phyloP scores from a whole-genome alignment of 2,797 vertebrate genomes.

The Pseudochirops cupreus region DNA sequence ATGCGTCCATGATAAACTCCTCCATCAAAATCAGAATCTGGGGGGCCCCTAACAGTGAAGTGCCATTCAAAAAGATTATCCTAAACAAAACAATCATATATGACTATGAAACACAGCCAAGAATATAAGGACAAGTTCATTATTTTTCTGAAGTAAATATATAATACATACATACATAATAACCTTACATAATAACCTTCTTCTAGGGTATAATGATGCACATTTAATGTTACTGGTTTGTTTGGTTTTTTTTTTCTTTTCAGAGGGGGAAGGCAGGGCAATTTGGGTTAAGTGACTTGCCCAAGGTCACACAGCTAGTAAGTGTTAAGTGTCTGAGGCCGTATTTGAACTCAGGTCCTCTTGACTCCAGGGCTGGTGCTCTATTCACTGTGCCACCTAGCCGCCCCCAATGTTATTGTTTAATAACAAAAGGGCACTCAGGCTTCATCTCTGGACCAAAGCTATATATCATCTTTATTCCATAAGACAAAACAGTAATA shows the following conservation, averaged over 20 bases:
- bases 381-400: too few species aligned
- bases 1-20: slow-evolving; percentile 98
- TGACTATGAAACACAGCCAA: slow-evolving; percentile 43
- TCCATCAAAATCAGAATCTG: slow-evolving; percentile 98
- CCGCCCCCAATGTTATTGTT: background rate
- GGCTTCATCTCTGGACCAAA: background rate
- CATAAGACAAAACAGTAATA: background rate
- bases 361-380: too few species aligned
- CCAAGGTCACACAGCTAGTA: too few species aligned
- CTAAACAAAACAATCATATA: slow-evolving; percentile 81
- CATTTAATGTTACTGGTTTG: too few species aligned
- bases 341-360: too few species aligned
- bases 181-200: background rate
- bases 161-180: too few species aligned
- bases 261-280: too few species aligned
- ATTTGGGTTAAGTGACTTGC: too few species aligned
- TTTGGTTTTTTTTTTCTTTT: too few species aligned
- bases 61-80: slow-evolving; percentile 99
- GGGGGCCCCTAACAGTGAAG: slow-evolving; percentile 97
- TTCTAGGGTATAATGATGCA: background rate
- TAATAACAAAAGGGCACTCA: background rate
- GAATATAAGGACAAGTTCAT: background rate
- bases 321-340: too few species aligned
- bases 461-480: background rate
- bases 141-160: slow-evolving; percentile 40